Evolutionary conservation across 2,797 vertebrate genomes (phyloP), one percentile per base, ranked within the genome.

Genomic region (Enteromius anoplus): DNA sequence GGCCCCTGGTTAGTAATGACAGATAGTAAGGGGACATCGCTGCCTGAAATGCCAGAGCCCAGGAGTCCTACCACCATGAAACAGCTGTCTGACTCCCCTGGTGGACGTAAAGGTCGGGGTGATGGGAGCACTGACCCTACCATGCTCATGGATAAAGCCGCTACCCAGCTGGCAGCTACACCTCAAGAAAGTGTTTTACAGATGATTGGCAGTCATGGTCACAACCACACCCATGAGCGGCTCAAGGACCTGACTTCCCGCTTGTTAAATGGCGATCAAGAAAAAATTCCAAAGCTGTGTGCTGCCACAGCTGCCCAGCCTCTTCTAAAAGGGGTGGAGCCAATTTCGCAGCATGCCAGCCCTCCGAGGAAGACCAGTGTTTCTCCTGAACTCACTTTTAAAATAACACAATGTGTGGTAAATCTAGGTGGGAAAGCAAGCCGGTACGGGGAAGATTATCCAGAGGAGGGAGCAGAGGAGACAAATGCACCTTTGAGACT

Each of bases 241-340:
- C 92, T 99, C 78, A 98, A 97, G 91, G 97, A 98, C 89, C 93
- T 99, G 11, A 97, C 98, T 23, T 97, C 97, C 49, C 95, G 95
- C 2, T 95, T 99, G 73, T 96, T 99, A 53, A 99, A 99, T 0
- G 96, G 97, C 0, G 98, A 99, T 78, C 97, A 97, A 0, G 97
- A 96, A 49, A 66, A 91, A 4, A 87, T 93, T 40, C 92, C 96
- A 37, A 96, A 94, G 87, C 92, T 97, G 23, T 94, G 94, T 26
- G 85, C 89, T 4, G 89, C 93, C 0, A 78, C 95, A 37, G 80
- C 80, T 34, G 73, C 80, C 34, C 96, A 98, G 76, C 90, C 95
- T 8, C 94, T 94, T 47, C 92, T 93, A 8, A 96, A 96, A 89
- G 95, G 95, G 12, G 92, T 93, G 0, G 96, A 95, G 83, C 95